These are phyloP conservation scores for Pseudachorutes palmiensis DNA, from an alignment of 1,140 invertebrate genomes.

Conservation along the genomic window DNA sequence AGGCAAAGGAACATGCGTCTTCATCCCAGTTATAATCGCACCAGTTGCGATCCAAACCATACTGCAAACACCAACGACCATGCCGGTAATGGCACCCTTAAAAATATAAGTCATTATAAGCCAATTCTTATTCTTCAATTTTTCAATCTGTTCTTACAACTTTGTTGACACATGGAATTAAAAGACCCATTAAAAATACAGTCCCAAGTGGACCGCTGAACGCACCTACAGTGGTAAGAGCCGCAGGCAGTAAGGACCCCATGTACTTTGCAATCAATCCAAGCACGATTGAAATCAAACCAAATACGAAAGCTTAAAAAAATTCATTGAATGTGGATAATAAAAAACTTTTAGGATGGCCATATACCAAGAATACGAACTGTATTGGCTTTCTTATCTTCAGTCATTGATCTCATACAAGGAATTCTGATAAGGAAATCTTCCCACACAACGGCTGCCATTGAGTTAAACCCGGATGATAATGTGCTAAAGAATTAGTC, in stretches of 20 bases:
- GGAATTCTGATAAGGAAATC: slow-evolving; percentile 42
- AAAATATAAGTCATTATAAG: no score
- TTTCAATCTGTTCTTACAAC: not conserved
- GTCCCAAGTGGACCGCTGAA: slow-evolving; percentile 42
- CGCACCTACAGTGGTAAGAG: slow-evolving; percentile 45
- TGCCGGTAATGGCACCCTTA: slow-evolving; percentile 38
- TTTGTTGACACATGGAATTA: slow-evolving; percentile 45
- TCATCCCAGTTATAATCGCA: slow-evolving; percentile 27
- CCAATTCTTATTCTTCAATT: no score
- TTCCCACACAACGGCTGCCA: slow-evolving; percentile 48
- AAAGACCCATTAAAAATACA: slow-evolving; percentile 44
- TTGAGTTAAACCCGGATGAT: slow-evolving; percentile 47
- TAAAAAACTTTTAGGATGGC: not conserved
- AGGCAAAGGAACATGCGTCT: slow-evolving; percentile 30
- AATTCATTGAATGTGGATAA: not conserved
- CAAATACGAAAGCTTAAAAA: slow-evolving; percentile 36
- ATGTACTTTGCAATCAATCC: slow-evolving; percentile 37
- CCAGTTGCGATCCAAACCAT: slow-evolving; percentile 38
- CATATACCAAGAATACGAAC: slow-evolving; percentile 31
- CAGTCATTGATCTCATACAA: slow-evolving; percentile 20
- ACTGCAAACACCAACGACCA: slow-evolving; percentile 34
- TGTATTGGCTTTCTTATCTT: slow-evolving; percentile 27
- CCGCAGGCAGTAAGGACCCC: slow-evolving; percentile 41
- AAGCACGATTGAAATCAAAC: slow-evolving; percentile 31
- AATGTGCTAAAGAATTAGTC: slow-evolving; percentile 43